Base-by-base conservation (phyloP, 2,888 invertebrate species). In the Cephus runcator region DNA sequence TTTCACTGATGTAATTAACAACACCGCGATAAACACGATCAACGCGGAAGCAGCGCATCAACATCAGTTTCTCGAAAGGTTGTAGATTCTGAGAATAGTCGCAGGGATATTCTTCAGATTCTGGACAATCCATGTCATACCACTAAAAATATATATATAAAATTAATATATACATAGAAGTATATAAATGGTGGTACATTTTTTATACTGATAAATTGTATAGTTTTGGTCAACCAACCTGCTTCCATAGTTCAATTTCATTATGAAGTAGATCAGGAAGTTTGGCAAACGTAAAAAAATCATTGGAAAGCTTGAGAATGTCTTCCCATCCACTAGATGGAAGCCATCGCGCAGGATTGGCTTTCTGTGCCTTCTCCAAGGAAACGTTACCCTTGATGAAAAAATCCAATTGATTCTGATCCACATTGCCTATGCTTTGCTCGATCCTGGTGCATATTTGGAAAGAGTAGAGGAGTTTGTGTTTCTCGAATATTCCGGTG, bases 401-500 rank as follows among this genome's bases (percentile, higher is more conserved):
- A 92, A 98, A 98, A 89, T 98, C 97, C 35, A 98, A 90, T 88
- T 98, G 95, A 11, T 92, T 88, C 87, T 96, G 97, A 0, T 89
- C 91, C 1, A 98, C 92, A 34, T 92, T 88, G 0, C 92, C 93
- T 11, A 94, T 93, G 85, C 95, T 95, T 90, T 96, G 95, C 85
- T 97, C 95, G 82, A 98, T 90, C 89, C 96, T 97, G 30, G 95
- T 94, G 80, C 97, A 95, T 93, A 98, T 97, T 94, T 97, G 97
- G 91, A 98, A 97, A 0, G 98, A 98, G 91, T 95, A 98, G 34
- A 98, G 92, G 56, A 98, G 92, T 90, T 98, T 98, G 92, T 98
- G 98, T 73, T 95, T 95, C 91, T 98, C 97, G 91, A 98, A 98
- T 83, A 98, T 96, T 76, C 98, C 97, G 35, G 97, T 97, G 87